Percentiles rank a stretch among this genome's conserved stretches.
These are phyloP conservation scores for Apogon hyalosoma DNA, from an alignment of 2,797 vertebrate species.

Conservation along the genomic window DNA sequence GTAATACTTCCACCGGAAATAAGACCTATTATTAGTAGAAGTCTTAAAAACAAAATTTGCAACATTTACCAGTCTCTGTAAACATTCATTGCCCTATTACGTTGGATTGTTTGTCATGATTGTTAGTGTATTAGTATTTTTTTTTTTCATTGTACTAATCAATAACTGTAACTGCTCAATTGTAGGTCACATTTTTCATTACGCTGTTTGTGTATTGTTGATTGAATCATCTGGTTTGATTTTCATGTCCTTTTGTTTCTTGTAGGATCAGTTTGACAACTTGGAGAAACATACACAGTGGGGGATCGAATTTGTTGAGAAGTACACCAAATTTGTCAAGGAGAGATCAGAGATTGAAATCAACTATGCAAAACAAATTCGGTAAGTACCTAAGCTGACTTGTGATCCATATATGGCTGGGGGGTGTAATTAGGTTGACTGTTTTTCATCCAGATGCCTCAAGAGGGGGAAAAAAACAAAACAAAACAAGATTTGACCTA, in stretches of 20 bases:
- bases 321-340: constrained; percentile 98
- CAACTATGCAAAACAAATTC: constrained; percentile 99
- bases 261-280: constrained; percentile 99
- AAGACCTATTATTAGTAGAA: neutral
- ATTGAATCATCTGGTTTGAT: neutral
- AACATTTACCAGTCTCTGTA: neutral
- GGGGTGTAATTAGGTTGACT: neutral
- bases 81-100: neutral
- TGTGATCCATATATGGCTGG: constrained; percentile 1
- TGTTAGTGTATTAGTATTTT: too few relatives aligned
- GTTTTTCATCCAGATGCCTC: constrained; percentile 26
- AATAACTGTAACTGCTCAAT: too few relatives aligned
- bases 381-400: constrained; percentile 84
- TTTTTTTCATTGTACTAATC: too few relatives aligned
- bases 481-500: constrained; percentile 40
- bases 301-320: constrained; percentile 97
- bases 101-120: too few relatives aligned
- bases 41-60: neutral
- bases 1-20: neutral
- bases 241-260: constrained; percentile 23
- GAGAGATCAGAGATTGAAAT: constrained; percentile 96
- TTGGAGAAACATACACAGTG: constrained; percentile 98
- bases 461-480: constrained; percentile 15
- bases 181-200: too few relatives aligned
- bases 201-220: neutral